Evolutionary conservation across 1,140 invertebrate species (phyloP), one percentile per base, ranked within the genome.

Genomic region (Orius insidiosus): DNA sequence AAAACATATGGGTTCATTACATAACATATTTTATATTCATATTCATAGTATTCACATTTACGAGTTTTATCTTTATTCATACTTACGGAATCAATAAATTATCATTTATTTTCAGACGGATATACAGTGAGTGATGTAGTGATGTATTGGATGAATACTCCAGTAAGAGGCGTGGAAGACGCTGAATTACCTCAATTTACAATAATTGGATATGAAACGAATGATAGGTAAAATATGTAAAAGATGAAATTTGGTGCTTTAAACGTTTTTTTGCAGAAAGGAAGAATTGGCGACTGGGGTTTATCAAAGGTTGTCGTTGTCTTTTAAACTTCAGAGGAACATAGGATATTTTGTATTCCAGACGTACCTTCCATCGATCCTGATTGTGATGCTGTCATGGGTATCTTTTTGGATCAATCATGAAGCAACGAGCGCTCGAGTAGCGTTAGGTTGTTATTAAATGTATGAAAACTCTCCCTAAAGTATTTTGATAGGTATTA

Each of bases 81-180:
- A n/a, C n/a, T n/a, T n/a, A n/a, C n/a, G n/a, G n/a, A n/a, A n/a
- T n/a, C n/a, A 36, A 36, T 36, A 15, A 11, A 11, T n/a, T 9
- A n/a, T n/a, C n/a, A n/a, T n/a, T 14, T 10, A 2, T 10, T 55
- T 65, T 42, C 63, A 97, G 93, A 97, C 72, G 94, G 93, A 3
- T 97, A 98, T 66, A 96, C 93, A 1, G 88, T 94, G 38, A 71
- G 78, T 34, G 94, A 97, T 61, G 88, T 98, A 10, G 80, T 93
- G n/a, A 95, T 97, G 86, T 90, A 92, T 60, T 98, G 93, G 93
- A 83, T 80, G 55, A 50, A 55, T 30, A 82, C 80, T 1, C 80
- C 86, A 1, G 89, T 97, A 1, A 72, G 84, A 44, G 92, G 90
- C 1, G 86, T 97, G 2, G 85, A 94, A 58, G 80, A 93, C 54